These are phyloP conservation scores for Drosophila prostipennis DNA, from an alignment of 2,888 invertebrate genomes.

Conservation along the genomic window DNA sequence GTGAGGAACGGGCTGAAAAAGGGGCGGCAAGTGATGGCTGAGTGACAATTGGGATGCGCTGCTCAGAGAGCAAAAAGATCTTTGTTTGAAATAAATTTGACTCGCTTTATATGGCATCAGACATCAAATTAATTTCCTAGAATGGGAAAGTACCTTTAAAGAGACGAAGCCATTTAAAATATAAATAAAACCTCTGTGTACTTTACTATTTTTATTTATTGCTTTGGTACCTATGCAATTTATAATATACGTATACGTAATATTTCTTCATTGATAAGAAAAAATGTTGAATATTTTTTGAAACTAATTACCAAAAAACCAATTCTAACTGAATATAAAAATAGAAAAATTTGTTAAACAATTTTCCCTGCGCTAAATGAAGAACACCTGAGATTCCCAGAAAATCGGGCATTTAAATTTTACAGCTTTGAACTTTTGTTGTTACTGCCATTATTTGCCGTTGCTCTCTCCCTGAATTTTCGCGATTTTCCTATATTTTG, in stretches of 20 bases:
- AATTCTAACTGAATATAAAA: too few species aligned
- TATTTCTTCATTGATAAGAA: too few species aligned
- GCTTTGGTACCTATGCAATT: too few species aligned
- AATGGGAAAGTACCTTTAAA: neutral
- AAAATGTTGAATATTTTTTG: too few species aligned
- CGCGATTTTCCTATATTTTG: constrained; percentile 7
- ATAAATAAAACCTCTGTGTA: too few species aligned
- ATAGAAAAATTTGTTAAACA: neutral
- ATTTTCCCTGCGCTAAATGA: neutral
- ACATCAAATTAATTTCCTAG: neutral
- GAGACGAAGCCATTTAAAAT: too few species aligned
- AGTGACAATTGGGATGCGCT: constrained; percentile 32
- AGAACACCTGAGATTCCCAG: neutral
- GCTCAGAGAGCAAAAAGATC: constrained; percentile 10
- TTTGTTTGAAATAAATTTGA: constrained; percentile 13
- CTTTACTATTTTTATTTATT: too few species aligned
- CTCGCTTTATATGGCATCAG: constrained; percentile 1
- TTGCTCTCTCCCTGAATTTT: constrained; percentile 1
- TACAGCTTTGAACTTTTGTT: constrained; percentile 34
- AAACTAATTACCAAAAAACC: too few species aligned
- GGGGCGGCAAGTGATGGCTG: constrained; percentile 33
- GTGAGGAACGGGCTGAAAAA: neutral
- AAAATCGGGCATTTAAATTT: constrained; percentile 17
- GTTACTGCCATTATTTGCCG: constrained; percentile 13
- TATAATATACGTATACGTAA: too few species aligned